These are phyloP conservation scores for Saturnia japonica DNA, from an alignment of 2,888 invertebrate species.

Conservation along the genomic window DNA sequence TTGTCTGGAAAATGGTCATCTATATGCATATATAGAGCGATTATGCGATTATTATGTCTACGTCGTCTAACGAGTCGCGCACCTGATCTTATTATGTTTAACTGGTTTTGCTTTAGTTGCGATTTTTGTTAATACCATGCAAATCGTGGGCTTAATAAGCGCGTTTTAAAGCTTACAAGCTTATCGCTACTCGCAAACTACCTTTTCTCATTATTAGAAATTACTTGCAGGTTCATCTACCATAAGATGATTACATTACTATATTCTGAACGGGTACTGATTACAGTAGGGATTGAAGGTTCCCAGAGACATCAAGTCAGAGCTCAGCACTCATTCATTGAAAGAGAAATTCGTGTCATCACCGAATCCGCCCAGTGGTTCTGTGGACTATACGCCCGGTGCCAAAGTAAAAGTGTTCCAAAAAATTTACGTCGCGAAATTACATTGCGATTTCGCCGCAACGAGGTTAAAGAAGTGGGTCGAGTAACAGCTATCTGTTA, in stretches of 20 bases:
- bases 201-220: neutral
- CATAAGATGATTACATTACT: neutral
- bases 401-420: conserved; percentile 81
- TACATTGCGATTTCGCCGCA: conserved; percentile 80
- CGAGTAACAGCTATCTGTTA: conserved; percentile 77
- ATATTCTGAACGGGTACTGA: neutral
- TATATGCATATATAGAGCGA: conserved; percentile 5
- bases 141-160: neutral
- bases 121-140: neutral
- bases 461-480: conserved; percentile 76
- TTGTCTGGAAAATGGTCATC: neutral
- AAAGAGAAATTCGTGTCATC: conserved; percentile 81
- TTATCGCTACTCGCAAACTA: neutral
- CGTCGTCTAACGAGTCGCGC: conserved; percentile 4
- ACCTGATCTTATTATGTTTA: neutral
- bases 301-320: conserved; percentile 34
- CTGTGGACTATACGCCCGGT: conserved; percentile 61
- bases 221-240: neutral
- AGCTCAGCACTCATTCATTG: conserved; percentile 59
- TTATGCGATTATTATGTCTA: conserved; percentile 19
- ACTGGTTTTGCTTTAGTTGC: neutral
- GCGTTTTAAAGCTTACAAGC: neutral
- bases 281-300: neutral
- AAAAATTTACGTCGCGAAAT: conserved; percentile 79
- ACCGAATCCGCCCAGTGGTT: conserved; percentile 58